phyloP scores from a whole-genome alignment of 30 jellyfish, hydroid and myxozoan species.

The Calvadosia cruxmelitensis region DNA sequence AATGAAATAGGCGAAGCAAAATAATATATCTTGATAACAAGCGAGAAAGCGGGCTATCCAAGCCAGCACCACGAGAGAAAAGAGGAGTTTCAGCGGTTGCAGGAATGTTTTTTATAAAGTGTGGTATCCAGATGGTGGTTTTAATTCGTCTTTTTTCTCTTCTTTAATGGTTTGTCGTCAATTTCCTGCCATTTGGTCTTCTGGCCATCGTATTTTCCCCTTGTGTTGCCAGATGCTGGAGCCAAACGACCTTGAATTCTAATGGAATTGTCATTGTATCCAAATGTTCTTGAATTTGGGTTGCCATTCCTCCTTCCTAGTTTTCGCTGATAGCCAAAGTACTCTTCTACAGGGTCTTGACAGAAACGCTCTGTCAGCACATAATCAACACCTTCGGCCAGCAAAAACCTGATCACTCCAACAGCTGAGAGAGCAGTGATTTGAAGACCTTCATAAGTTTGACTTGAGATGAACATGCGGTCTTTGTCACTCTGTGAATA shows the following conservation, averaged over 20 bases:
- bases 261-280: slow-evolving; percentile 32
- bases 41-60: too few relatives aligned
- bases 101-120: too few relatives aligned
- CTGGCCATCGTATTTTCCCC: too few relatives aligned
- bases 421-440: slow-evolving; percentile 14
- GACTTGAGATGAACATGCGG: too few relatives aligned
- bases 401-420: slow-evolving; percentile 9
- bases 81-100: too few relatives aligned
- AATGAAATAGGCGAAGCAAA: too few relatives aligned
- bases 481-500: too few relatives aligned
- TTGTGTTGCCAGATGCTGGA: slow-evolving; percentile 2
- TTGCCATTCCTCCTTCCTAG: slow-evolving; percentile 39
- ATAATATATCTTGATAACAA: too few relatives aligned
- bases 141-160: background rate
- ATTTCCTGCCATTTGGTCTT: background rate
- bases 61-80: too few relatives aligned
- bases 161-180: slow-evolving; percentile 4
- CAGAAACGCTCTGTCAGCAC: slow-evolving; percentile 29
- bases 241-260: slow-evolving; percentile 12
- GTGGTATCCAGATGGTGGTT: too few relatives aligned
- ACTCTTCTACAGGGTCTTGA: slow-evolving; percentile 36
- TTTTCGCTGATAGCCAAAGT: slow-evolving; percentile 35
- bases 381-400: slow-evolving; percentile 11
- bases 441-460: slow-evolving; percentile 17
- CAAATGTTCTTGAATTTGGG: slow-evolving; percentile 35